A percentile compares a stretch with the other conserved stretches of the same genome.
phyloP scores from a whole-genome alignment of 2,888 invertebrate genomes.

The Cepaea hortensis region DNA sequence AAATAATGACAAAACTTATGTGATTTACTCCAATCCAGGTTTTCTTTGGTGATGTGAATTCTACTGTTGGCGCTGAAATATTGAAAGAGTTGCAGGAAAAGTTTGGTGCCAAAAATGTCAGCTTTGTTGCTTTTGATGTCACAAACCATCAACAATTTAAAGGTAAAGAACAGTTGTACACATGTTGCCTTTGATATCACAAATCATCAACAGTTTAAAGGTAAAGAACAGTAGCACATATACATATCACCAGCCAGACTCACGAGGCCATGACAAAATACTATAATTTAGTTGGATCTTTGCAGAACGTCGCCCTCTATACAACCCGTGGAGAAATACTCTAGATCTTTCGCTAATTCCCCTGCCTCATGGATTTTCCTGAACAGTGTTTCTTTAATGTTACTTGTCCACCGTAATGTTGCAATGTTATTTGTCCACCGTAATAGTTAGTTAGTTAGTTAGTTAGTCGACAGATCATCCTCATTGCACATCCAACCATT shows the following conservation, averaged over 20 bases:
- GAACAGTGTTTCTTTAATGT: too few relatives aligned
- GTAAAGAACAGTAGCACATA: neutral
- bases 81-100: neutral
- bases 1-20: neutral
- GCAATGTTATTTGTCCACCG: too few relatives aligned
- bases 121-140: slow-evolving; percentile 12
- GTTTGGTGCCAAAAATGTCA: slow-evolving; percentile 3
- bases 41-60: slow-evolving; percentile 30
- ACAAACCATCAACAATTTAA: slow-evolving; percentile 13
- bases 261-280: too few relatives aligned
- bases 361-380: too few relatives aligned
- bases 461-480: too few relatives aligned
- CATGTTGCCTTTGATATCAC: neutral
- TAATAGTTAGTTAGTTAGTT: too few relatives aligned
- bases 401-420: too few relatives aligned
- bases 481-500: too few relatives aligned
- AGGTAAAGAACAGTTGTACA: neutral
- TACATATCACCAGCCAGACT: too few relatives aligned
- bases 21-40: neutral
- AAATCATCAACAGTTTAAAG: slow-evolving; percentile 15
- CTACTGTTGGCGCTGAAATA: neutral
- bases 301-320: neutral
- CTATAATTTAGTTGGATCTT: too few relatives aligned
- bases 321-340: too few relatives aligned
- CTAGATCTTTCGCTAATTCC: too few relatives aligned